These are phyloP conservation scores for Adineta ricciae DNA, from an alignment of 2,888 invertebrate species.

Conservation along the genomic window DNA sequence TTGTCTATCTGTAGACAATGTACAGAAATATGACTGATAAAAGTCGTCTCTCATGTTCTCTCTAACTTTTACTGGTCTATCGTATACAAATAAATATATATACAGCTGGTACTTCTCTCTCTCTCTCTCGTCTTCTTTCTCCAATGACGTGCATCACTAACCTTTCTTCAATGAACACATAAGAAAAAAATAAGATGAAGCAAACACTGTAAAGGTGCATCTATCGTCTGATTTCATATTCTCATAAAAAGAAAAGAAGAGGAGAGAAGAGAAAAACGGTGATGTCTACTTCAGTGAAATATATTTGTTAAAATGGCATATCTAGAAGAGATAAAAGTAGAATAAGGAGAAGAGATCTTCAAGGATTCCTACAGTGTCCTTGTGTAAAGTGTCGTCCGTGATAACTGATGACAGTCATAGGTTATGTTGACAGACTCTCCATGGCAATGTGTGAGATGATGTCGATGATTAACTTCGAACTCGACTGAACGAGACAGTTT, in stretches of 20 bases:
- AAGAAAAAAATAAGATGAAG: too few species aligned
- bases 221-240: background rate
- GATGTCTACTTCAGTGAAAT: background rate
- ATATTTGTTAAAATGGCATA: background rate
- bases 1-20: background rate
- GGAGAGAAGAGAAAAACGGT: background rate
- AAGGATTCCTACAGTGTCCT: background rate
- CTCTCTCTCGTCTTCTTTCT: too few species aligned
- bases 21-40: background rate
- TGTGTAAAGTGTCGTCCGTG: background rate
- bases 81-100: background rate
- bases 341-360: background rate
- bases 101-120: background rate
- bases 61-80: background rate
- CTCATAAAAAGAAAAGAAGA: background rate
- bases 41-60: background rate
- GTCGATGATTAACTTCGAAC: background rate
- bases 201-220: background rate
- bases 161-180: too few species aligned
- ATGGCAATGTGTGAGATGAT: background rate
- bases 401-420: background rate
- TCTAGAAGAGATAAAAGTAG: background rate
- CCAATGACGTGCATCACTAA: too few species aligned
- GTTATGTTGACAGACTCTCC: background rate
- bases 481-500: background rate